Percentiles rank a stretch among this genome's conserved stretches.
Evolutionary conservation across 2,113 vertebrate species (phyloP).

Genomic region (Tyto alba): DNA sequence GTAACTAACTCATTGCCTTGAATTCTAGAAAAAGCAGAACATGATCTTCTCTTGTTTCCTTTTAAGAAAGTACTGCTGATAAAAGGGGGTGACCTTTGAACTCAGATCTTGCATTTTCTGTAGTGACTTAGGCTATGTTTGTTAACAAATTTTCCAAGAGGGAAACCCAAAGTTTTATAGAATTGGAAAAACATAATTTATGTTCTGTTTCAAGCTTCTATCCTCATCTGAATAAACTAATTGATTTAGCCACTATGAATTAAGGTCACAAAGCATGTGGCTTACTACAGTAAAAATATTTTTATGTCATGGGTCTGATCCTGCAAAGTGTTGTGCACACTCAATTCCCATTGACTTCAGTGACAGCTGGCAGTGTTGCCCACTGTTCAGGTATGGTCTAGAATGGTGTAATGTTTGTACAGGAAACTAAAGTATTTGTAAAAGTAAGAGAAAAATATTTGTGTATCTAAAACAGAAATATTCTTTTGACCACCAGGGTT

Average conservation of each 20-base stretch:
- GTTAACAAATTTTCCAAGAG: background rate
- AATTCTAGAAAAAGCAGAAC: constrained; percentile 31
- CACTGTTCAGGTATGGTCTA: background rate
- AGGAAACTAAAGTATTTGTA: background rate
- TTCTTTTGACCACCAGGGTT: background rate
- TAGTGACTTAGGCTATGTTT: background rate
- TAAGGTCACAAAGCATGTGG: background rate
- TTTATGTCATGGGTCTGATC: background rate
- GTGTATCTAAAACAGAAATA: background rate
- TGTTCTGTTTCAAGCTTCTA: background rate
- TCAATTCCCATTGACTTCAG: background rate
- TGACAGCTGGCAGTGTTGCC: background rate
- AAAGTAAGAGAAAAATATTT: background rate
- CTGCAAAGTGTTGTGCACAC: background rate
- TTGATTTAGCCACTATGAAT: background rate
- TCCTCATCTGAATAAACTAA: background rate
- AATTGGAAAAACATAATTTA: background rate
- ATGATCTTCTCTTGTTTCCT: constrained; percentile 35
- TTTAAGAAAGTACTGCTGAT: background rate
- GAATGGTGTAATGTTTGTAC: background rate
- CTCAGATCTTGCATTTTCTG: constrained; percentile 44
- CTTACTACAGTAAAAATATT: background rate
- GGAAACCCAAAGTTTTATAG: background rate
- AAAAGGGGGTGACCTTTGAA: background rate
- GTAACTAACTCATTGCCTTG: background rate